Base-by-base conservation (phyloP, 2,113 vertebrate species). In the Cervus canadensis region DNA sequence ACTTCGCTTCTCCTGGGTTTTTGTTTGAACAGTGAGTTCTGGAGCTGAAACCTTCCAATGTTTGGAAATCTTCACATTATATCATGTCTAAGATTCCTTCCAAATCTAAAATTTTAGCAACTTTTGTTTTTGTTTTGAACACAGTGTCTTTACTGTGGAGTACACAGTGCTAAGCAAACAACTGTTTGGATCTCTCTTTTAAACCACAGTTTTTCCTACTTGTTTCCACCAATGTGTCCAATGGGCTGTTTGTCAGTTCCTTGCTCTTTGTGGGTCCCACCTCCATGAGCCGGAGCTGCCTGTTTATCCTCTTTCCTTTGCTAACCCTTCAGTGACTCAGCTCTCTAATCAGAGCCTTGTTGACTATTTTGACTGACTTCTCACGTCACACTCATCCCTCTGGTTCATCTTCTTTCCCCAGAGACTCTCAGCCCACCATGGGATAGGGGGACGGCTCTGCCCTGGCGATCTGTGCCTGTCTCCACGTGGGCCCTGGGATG, bases 101-200 rank as follows among this genome's bases (percentile, higher is more conserved):
- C 17, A 92, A 67, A 84, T 79, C 64, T 71, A 82, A 87, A 84
- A 45, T 43, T 50, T 26, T 71, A 79, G 26, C n/a, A 83, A 78
- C 15, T 67, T 79, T 86, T 40, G 21, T 86, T 92, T 92, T 96
- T 89, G 59, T n/a, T 95, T 97, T 92, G 81, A 45, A 76, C 74
- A 87, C 40, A 19, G 40, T 93, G 19, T 81, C 25, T 81, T 43
- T 50, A 17, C 76, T 74, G 2, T 36, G 79, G 86, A 82, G 60
- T 43, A 33, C 2, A 25, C 60, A 43, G 36, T 45, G 48, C 82
- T 48, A 36, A 67, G 56, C 8, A 60, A 90, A 83, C 12, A 45
- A 60, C 48, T 79, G 6, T 84, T 71, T 36, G 43, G 64, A 67
- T 60, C 87, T 30, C 30, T n/a, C 26, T 87, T 83, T 89, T 23